Base-by-base conservation (phyloP, 2,888 invertebrate genomes). In the Ornithoptera priamus region DNA sequence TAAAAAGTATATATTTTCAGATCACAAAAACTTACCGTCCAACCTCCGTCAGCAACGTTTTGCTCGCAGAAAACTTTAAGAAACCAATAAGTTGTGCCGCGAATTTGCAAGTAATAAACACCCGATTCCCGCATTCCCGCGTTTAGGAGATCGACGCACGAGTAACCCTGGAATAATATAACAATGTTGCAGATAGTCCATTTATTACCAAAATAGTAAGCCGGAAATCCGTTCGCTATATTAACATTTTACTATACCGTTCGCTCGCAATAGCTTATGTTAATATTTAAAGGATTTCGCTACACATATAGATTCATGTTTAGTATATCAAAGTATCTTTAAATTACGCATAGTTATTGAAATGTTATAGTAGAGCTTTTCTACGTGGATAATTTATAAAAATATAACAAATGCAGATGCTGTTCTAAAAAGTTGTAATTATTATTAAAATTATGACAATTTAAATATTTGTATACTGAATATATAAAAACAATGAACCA, bases 41-140 rank as follows among this genome's bases (percentile, higher is more conserved):
- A 98, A 68, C 98, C 98, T 70, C 98, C 98, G 80, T 97, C 97
- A 53, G 97, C 95, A 18, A 96, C 93, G 82, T 96, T 96, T 86
- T 98, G 97, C 81, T 98, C 97, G 85, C 98, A 98, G 88, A 94
- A 97, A 22, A 97, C 97, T 85, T 97, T 97, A 74, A 97, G 93
- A 93, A 97, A 98, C 97, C 97, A 97, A 89, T 97, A 98, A 1
- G 97, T 97, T 6, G 97, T 97, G 57, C 97, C 97, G 71, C 97
- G 94, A 78, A 97, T 97, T 93, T 97, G 97, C 68, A 98, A 92
- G 83, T 97, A 97, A 87, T 97, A 98, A 0, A 97, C 96, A 36
- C 97, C 97, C 24, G 96, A 97, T 77, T 97, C 96, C 72, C 95
- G 93, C 96, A 97, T 97, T 42, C 97, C 97, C 59, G 96, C 97